A percentile compares a stretch with the other conserved stretches of the same genome.
These are phyloP conservation scores for Propithecus perrieri DNA, from an alignment of 2,797 vertebrate genomes.

Conservation along the genomic window DNA sequence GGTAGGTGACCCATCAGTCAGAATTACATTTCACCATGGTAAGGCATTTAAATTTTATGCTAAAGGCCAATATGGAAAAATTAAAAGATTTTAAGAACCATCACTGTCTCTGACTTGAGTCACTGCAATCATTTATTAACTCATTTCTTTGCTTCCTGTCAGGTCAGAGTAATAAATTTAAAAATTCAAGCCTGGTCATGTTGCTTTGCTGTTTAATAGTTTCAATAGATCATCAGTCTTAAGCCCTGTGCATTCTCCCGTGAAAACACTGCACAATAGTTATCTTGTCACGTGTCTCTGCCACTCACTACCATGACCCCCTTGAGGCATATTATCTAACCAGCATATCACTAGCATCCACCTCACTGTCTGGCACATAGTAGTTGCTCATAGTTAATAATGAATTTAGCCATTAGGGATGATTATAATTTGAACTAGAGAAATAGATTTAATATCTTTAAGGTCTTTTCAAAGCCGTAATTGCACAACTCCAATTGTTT, in stretches of 20 bases:
- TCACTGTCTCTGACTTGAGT: not conserved
- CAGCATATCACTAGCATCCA: not conserved
- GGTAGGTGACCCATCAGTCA: not conserved
- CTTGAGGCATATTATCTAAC: not conserved
- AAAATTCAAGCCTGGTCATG: not conserved
- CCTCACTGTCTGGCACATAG: not conserved
- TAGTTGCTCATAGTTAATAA: conserved; percentile 28
- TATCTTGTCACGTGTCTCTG: not conserved
- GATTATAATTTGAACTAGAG: conserved; percentile 49
- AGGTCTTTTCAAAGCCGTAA: not conserved
- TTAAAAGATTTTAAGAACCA: not conserved
- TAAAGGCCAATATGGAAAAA: not conserved
- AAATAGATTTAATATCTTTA: conserved; percentile 23
- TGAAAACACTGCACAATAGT: not conserved
- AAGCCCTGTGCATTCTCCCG: not conserved
- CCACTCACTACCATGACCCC: not conserved
- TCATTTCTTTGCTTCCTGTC: not conserved
- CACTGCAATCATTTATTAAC: not conserved
- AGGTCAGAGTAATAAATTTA: not conserved
- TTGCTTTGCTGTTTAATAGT: not conserved
- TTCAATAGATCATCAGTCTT: not conserved
- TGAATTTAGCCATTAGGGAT: conserved; percentile 6
- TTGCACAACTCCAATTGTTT: not conserved
- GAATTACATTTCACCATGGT: not conserved
- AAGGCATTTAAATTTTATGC: not conserved